Evolutionary conservation across 2,888 invertebrate genomes (phyloP).

Genomic region (Linhomoeus sp.): DNA sequence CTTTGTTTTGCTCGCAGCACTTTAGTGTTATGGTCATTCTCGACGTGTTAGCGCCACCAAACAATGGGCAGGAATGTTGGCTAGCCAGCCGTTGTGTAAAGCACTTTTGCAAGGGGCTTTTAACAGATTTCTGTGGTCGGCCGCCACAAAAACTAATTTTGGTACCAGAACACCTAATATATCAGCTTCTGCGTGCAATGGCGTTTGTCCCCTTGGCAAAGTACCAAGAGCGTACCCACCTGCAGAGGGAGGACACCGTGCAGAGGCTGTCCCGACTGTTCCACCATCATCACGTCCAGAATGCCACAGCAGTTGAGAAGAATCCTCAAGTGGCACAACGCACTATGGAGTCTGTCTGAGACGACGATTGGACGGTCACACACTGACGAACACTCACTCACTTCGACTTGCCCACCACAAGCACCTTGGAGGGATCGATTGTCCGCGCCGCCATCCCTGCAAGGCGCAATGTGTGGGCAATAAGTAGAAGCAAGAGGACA

Average conservation of each 20-base stretch:
- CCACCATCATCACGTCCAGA: constrained; percentile 54
- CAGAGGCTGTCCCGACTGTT: no score
- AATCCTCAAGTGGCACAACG: constrained; percentile 43
- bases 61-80: background rate
- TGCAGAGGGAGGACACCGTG: no score
- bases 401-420: constrained; percentile 25
- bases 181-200: no score
- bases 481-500: no score
- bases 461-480: constrained; percentile 50
- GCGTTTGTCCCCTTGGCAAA: no score
- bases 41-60: no score
- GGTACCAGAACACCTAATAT: no score
- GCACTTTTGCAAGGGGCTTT: background rate
- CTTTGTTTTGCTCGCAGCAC: background rate
- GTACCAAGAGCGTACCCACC: background rate
- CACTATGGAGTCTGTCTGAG: constrained; percentile 10
- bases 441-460: constrained; percentile 55
- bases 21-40: no score
- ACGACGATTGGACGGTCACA: background rate
- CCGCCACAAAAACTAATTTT: no score
- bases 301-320: constrained; percentile 60
- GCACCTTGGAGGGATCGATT: constrained; percentile 73
- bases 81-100: background rate
- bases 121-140: no score
- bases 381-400: background rate